phyloP scores from a whole-genome alignment of 2,888 invertebrate species.

The Allacma fusca region DNA sequence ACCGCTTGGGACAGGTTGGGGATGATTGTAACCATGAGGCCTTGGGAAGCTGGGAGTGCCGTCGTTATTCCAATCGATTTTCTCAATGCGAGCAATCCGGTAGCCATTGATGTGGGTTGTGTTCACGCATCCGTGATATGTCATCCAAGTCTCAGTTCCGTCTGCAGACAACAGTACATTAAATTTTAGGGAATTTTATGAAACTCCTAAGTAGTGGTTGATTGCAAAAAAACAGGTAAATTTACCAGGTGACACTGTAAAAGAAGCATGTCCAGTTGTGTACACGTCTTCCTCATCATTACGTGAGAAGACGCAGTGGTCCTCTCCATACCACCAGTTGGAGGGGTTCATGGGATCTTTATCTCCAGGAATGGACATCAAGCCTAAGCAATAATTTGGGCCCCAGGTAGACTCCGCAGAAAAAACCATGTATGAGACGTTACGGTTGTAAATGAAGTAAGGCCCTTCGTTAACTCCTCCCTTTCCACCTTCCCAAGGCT shows the following conservation, averaged over 20 bases:
- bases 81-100: conserved; percentile 49
- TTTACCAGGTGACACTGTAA: conserved; percentile 50
- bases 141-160: conserved; percentile 52
- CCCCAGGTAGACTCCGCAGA: conserved; percentile 49
- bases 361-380: conserved; percentile 48
- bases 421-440: conserved; percentile 48
- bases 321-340: conserved; percentile 49
- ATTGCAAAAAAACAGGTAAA: no score
- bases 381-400: conserved; percentile 49
- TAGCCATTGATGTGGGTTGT: conserved; percentile 39
- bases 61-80: conserved; percentile 46
- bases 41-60: conserved; percentile 46
- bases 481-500: conserved; percentile 48
- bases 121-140: conserved; percentile 43
- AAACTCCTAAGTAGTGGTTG: no score
- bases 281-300: conserved; percentile 53
- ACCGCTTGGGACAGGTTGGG: conserved; percentile 35
- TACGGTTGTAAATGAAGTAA: conserved; percentile 47
- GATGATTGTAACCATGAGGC: conserved; percentile 45
- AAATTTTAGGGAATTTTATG: no score
- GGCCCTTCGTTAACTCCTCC: conserved; percentile 48
- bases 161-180: conserved; percentile 43
- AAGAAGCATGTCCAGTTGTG: conserved; percentile 52
- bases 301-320: conserved; percentile 47
- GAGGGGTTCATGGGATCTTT: conserved; percentile 50